Base-by-base conservation (phyloP, 2,888 invertebrate species). In the Limnephilus rhombicus region DNA sequence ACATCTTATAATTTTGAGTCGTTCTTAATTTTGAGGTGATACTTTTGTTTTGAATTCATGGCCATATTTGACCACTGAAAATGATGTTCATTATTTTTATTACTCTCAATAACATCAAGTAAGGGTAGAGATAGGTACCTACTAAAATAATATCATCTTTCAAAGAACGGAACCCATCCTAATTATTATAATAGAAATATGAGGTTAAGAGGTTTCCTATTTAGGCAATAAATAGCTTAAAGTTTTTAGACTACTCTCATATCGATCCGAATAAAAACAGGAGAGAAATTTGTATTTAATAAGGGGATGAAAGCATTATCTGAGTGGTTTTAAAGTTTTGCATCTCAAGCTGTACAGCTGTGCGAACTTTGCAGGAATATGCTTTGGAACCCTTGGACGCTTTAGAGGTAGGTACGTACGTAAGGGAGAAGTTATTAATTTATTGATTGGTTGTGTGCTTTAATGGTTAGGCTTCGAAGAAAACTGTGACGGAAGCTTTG, bases 331-430 rank as follows among this genome's bases (percentile, higher is more conserved):
- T 90, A 91, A 93, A 93, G 90, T 93, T 93, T 93, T 90, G 91
- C 93, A 91, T 91, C 91, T 93, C 92, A 93, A 93, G 81, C 89
- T 90, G 90, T 85, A 89, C 93, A 93, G 92, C 91, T 93, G 93
- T 86, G 87, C 81, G 82, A 93, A 85, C 45, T 85, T 85, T n/a
- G 24, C 45, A 24, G 45, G 41, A 24, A 29, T 7, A 34, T 34
- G 82, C 82, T 82, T 31, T 34, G 12, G 37, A 83, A 37, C 12
- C 83, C 29, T 37, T 15, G 37, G 53, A 68, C 53, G 53, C 18
- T 68, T 68, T 68, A 68, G 18, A 24, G 53, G 53, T 18, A 68
- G 5, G 53, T 68, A 68, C 7, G 53, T 53, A 53, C 13, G 53
- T 53, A 53, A 53, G 53, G 18, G 13, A 18, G 53, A 68, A 68